Base-by-base conservation (phyloP, 2,113 vertebrate species). In the Gasterosteus aculeatus region DNA sequence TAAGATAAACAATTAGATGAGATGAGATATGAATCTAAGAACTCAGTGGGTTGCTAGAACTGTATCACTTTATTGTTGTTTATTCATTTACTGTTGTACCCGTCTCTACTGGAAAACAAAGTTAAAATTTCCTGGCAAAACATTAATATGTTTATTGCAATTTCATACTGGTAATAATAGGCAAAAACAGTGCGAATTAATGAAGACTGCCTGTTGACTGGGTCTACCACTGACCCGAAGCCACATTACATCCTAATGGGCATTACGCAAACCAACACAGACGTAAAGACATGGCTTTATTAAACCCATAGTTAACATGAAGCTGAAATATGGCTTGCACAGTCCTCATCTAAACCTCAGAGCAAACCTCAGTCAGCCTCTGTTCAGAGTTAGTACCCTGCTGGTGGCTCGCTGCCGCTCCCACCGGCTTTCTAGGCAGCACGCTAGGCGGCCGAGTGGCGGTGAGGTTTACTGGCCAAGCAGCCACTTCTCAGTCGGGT, bases 401-500 rank as follows among this genome's bases (percentile, higher is more conserved):
- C 26, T 86, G 69, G 77, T 72, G 76, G 71, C 82, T 74, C 31
- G 33, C 75, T 82, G 71, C 77, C 56, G 18, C 84, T 80, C 83
- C 80, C 65, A 65, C 68, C 46, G 83, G 82, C 42, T 89, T 82
- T 80, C 76, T 46, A 66, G 42, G 63, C 75, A 60, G 69, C 83
- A 68, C 56, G 60, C 70, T 83, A 73, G 86, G 65, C 81, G 83
- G 75, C 64, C 54, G 42, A 80, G 83, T 2, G 22, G 86, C 18
- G 71, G 87, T 72, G 69, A 82, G 84, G 91, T 82, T 26, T 75
- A 69, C 62, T 38, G 81, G 81, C 85, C 84, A 90, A 82, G 69
- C 85, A 85, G 87, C 81, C 87, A 76, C 85, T 88, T 80, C 83
- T 85, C 88, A 74, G 82, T 68, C 78, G 82, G 81, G 64, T 84